phyloP scores from a whole-genome alignment of 1,140 invertebrate genomes.

The Penaeus vannamei region DNA sequence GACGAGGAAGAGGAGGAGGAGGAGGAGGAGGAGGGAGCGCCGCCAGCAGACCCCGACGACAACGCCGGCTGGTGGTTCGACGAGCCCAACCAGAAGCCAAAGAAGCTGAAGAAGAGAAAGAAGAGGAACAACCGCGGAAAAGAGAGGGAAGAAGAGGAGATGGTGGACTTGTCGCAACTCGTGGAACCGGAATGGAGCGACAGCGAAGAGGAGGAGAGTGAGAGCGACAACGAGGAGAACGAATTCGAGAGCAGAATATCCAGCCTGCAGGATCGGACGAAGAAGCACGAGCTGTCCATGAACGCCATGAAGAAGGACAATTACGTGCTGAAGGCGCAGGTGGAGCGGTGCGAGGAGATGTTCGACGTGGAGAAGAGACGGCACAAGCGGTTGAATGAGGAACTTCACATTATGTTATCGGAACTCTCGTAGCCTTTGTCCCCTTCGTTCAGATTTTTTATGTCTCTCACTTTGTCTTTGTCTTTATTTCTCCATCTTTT shows the following conservation, averaged over 20 bases:
- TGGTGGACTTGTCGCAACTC: neutral
- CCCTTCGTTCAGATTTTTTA: neutral
- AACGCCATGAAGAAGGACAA: neutral
- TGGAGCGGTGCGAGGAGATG: neutral
- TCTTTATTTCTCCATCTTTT: neutral
- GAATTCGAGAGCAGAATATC: neutral
- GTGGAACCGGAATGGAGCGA: neutral
- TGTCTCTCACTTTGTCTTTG: neutral
- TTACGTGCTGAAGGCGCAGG: neutral
- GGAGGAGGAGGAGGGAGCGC: slow-evolving; percentile 54
- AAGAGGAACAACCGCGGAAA: slow-evolving; percentile 55
- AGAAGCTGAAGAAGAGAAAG: slow-evolving; percentile 66
- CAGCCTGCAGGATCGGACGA: no score
- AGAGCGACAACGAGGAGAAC: neutral
- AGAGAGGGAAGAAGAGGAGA: slow-evolving; percentile 41
- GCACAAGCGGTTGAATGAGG: neutral
- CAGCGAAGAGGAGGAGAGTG: neutral
- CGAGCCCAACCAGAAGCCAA: slow-evolving; percentile 62
- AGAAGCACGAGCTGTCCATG: neutral
- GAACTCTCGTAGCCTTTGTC: neutral
- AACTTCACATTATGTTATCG: neutral
- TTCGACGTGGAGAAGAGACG: neutral
- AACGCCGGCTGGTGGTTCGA: slow-evolving; percentile 60
- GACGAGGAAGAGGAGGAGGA: slow-evolving; percentile 48
- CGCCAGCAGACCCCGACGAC: slow-evolving; percentile 58